A percentile compares a stretch with the other conserved stretches of the same genome.
These are phyloP conservation scores for Anoplophora glabripennis DNA, from an alignment of 1,140 invertebrate species.

Conservation along the genomic window DNA sequence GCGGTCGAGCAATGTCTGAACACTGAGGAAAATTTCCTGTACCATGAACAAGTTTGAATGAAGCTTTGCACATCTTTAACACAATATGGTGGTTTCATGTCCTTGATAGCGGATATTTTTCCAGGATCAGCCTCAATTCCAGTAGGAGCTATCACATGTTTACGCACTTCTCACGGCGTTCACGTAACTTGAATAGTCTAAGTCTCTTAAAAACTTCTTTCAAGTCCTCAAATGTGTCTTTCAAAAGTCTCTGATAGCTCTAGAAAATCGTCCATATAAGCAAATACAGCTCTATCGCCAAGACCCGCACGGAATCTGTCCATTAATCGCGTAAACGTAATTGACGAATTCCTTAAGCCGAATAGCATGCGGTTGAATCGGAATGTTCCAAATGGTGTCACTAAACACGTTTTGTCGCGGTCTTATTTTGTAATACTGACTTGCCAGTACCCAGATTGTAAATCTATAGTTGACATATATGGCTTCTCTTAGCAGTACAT, in stretches of 20 bases:
- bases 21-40: slow-evolving; percentile 31
- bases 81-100: slow-evolving; percentile 28
- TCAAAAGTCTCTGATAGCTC: background rate
- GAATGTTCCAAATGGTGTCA: slow-evolving; percentile 40
- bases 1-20: slow-evolving; percentile 21
- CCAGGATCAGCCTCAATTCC: slow-evolving; percentile 24
- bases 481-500: slow-evolving; percentile 39
- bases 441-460: slow-evolving; percentile 28
- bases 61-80: slow-evolving; percentile 37
- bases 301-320: background rate
- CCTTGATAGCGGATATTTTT: slow-evolving; percentile 19
- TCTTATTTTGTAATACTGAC: slow-evolving; percentile 36
- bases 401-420: slow-evolving; percentile 45
- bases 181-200: slow-evolving; percentile 2
- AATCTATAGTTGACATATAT: slow-evolving; percentile 41
- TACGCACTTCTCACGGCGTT: slow-evolving; percentile 36
- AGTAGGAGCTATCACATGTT: slow-evolving; percentile 18
- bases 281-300: background rate
- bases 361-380: slow-evolving; percentile 36
- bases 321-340: slow-evolving; percentile 11
- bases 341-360: slow-evolving; percentile 37
- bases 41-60: too few species aligned
- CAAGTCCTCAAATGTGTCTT: background rate
- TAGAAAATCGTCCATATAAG: slow-evolving; percentile 13
- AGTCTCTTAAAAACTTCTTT: background rate